phyloP scores from a whole-genome alignment of 1,140 invertebrate genomes.

The Microplitis mediator region DNA sequence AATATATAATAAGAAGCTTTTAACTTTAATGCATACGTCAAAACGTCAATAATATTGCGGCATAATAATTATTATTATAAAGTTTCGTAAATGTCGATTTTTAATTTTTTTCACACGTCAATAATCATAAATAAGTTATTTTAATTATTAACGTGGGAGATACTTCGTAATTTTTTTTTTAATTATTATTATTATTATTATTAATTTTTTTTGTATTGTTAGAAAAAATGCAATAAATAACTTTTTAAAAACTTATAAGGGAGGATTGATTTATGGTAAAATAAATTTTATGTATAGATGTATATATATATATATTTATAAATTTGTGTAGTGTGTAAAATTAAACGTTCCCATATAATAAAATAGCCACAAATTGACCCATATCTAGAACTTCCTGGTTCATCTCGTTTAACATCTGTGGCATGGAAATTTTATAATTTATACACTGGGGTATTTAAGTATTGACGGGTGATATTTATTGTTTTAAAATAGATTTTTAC shows the following conservation, averaged over 20 bases:
- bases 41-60: too few species aligned
- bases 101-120: constrained; percentile 3
- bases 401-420: neutral
- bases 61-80: too few species aligned
- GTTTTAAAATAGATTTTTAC: too few species aligned
- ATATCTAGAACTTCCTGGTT: neutral
- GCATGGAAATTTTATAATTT: neutral
- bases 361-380: neutral
- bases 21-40: too few species aligned
- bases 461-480: too few species aligned
- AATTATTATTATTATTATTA: neutral
- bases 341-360: neutral
- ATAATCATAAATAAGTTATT: constrained; percentile 2
- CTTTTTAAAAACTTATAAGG: too few species aligned
- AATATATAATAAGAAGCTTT: too few species aligned
- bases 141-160: constrained; percentile 12
- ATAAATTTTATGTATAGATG: too few species aligned
- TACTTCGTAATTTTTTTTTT: neutral
- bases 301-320: too few species aligned
- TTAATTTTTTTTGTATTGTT: neutral
- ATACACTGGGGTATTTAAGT: too few species aligned
- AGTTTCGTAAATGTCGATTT: neutral
- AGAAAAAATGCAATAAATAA: neutral
- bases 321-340: too few species aligned
- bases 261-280: too few species aligned